A percentile compares a stretch with the other conserved stretches of the same genome.
Conservation (phyloP, 1,140 invertebrate genomes). For the Listronotus bonariensis region DNA sequence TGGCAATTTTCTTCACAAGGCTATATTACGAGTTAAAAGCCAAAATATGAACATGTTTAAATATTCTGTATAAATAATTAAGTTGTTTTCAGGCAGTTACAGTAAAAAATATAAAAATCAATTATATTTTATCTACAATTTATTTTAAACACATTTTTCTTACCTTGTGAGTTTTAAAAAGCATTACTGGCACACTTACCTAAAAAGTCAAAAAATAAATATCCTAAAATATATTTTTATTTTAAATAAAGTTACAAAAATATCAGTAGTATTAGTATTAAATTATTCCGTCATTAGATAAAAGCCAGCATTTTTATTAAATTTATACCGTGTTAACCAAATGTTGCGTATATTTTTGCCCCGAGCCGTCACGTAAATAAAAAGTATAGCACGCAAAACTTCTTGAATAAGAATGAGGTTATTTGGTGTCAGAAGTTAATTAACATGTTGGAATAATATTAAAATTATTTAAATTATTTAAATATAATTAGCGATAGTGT, state of each 20-base stretch:
- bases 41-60: too few relatives aligned
- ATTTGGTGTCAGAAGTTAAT: conserved; percentile 21
- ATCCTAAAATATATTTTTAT: neutral
- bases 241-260: conserved; percentile 10
- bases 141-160: too few relatives aligned
- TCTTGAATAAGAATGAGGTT: conserved; percentile 25
- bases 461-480: neutral
- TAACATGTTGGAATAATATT: conserved; percentile 22
- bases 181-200: too few relatives aligned
- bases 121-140: too few relatives aligned
- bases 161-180: too few relatives aligned
- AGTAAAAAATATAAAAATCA: too few relatives aligned
- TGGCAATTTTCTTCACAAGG: too few relatives aligned
- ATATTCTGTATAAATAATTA: too few relatives aligned
- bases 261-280: conserved; percentile 23
- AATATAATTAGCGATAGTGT: too few relatives aligned
- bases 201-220: conserved; percentile 7
- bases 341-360: conserved; percentile 24
- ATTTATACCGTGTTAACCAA: conserved; percentile 14
- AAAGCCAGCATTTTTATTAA: conserved; percentile 17
- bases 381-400: conserved; percentile 24
- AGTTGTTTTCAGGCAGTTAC: too few relatives aligned
- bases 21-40: too few relatives aligned
- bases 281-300: conserved; percentile 23
- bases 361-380: conserved; percentile 12